phyloP scores from a whole-genome alignment of 2,113 vertebrate species.

The Telmatochromis sp. region DNA sequence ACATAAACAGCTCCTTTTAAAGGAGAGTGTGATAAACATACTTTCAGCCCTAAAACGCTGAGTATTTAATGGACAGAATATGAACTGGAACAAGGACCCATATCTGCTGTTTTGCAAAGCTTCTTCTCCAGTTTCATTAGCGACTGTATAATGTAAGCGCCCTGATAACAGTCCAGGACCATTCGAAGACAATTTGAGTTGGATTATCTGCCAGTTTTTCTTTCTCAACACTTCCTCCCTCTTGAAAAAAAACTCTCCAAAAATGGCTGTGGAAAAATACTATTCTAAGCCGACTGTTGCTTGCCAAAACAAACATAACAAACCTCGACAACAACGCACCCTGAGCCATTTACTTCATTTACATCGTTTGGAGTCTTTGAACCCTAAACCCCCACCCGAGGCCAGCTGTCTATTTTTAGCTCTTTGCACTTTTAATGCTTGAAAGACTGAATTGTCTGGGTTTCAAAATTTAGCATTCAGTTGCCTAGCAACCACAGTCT shows the following conservation, averaged over 20 bases:
- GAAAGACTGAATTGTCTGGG: conserved; percentile 64
- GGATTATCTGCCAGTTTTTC: conserved; percentile 16
- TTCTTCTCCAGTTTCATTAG: neutral
- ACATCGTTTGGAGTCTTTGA: conserved; percentile 51
- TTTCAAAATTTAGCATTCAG: conserved; percentile 76
- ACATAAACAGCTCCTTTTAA: neutral
- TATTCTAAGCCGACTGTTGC: conserved; percentile 25
- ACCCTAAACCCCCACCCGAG: neutral
- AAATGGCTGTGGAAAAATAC: conserved; percentile 47
- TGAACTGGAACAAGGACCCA: neutral
- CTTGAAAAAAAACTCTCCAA: conserved; percentile 3
- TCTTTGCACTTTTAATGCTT: conserved; percentile 54
- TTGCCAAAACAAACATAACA: conserved; percentile 59
- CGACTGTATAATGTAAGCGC: neutral
- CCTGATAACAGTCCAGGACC: neutral
- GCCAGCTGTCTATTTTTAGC: conserved; percentile 52
- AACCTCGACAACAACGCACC: conserved; percentile 14
- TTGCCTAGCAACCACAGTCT: conserved; percentile 71
- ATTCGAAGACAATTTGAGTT: neutral
- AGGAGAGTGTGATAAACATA: neutral
- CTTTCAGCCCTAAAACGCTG: neutral
- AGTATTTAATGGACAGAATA: neutral
- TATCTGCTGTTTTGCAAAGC: neutral
- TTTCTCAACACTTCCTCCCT: conserved; percentile 26
- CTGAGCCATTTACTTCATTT: conserved; percentile 46